Evolutionary conservation across 2,797 vertebrate genomes (phyloP).

Genomic region (Falco rusticolus): DNA sequence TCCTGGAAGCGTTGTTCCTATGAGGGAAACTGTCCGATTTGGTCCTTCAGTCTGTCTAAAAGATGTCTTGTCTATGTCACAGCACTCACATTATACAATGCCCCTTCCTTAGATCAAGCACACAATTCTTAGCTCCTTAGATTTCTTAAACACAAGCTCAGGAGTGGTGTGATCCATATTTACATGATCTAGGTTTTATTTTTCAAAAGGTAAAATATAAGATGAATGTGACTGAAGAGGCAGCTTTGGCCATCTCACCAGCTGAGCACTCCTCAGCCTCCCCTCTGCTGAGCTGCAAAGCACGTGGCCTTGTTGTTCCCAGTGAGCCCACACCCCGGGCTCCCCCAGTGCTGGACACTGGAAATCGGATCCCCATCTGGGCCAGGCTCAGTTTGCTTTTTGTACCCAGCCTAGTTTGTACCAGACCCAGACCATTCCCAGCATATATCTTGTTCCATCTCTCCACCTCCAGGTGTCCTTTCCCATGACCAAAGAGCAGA

Average conservation of each 20-base stretch:
- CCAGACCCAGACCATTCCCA: neutral
- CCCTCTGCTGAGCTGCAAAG: neutral
- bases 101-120: neutral
- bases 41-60: neutral
- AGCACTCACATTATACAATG: fast-evolving
- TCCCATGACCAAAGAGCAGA: neutral
- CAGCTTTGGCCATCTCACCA: neutral
- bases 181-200: neutral
- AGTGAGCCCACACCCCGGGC: neutral
- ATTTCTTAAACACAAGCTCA: neutral
- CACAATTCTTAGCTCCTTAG: neutral
- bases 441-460: neutral
- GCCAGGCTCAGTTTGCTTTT: neutral
- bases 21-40: neutral
- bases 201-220: neutral
- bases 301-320: fast-evolving
- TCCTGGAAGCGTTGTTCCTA: neutral
- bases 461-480: neutral
- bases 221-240: neutral
- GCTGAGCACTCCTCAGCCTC: neutral
- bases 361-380: neutral
- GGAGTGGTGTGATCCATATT: neutral
- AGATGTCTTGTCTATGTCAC: neutral
- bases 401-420: neutral
- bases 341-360: neutral